Evolutionary conservation across 2,888 invertebrate species (phyloP), one percentile per base, ranked within the genome.

Genomic region (Pseudanteris insignis): DNA sequence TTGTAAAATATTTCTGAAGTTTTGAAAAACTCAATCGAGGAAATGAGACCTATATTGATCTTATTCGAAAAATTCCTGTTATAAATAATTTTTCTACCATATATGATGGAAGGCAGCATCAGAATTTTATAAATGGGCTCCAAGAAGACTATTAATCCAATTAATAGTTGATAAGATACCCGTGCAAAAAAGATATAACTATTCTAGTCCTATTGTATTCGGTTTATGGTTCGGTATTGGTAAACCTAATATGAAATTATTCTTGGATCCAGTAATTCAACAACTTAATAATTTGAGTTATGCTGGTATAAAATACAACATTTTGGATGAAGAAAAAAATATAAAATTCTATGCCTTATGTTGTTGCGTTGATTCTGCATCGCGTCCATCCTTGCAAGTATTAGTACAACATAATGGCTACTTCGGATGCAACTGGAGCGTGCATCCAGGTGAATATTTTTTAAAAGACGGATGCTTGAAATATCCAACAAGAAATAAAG

Each of bases 161-260:
- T 21, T 58, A 12, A 47, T 54, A 12, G 28, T 57, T 2, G 67
- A 64, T 55, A 65, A 68, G 30, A n/a, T 66, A 5, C 58, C 63
- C 12, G 51, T 24, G 24, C 18, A 29, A 12, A 30, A 9, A 15
- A 37, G 37, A 26, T 26, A 26, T 6, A 25, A 37, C n/a, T n/a
- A n/a, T n/a, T n/a, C n/a, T n/a, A n/a, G n/a, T n/a, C 18, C 36
- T 1, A 36, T 36, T 5, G 21, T 9, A 4, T 36, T 28, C 9
- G 54, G 51, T 24, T 29, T 65, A 21, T 64, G 62, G 57, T 64
- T 41, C 13, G 65, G 36, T 2, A 36, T 21, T 10, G 2, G 18
- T 21, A 33, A 33, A 33, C 15, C 37, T 8, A 13, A 37, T 4
- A 37, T 25, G 51, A 30, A 64, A 30, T 34, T 51, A 13, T 47